Evolutionary conservation across 2,113 vertebrate species (phyloP).

Genomic region (Pelusios castaneus): DNA sequence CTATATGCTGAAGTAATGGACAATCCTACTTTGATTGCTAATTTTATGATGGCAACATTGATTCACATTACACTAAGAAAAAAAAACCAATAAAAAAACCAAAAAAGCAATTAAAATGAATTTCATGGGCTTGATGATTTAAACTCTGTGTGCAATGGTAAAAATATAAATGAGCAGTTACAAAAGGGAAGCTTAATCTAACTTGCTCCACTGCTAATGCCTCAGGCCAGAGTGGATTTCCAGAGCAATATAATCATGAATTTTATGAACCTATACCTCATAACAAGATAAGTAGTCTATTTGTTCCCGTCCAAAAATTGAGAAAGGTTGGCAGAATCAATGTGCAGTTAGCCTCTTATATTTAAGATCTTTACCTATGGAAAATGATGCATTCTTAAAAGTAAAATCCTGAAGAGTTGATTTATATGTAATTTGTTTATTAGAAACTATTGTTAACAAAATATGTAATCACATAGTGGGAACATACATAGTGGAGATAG

Average conservation of each 20-base stretch:
- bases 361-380: not conserved
- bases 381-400: not conserved
- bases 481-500: fast-evolving
- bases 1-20: not conserved
- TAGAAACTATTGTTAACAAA: not conserved
- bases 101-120: conserved; percentile 13
- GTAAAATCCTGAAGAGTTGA: not conserved
- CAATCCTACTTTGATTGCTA: conserved; percentile 29
- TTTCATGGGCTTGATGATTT: conserved; percentile 7
- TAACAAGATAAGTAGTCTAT: conserved; percentile 16
- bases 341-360: not conserved
- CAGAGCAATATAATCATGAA: conserved; percentile 20
- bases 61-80: conserved; percentile 1
- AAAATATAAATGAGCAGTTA: conserved; percentile 39
- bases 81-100: not conserved
- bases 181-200: conserved; percentile 28
- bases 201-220: conserved; percentile 12
- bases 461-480: not conserved
- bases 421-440: not conserved
- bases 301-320: conserved; percentile 19
- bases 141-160: not conserved
- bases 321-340: not conserved
- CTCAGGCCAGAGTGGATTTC: conserved; percentile 20
- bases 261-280: conserved; percentile 49
- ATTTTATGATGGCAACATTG: conserved; percentile 14